Evolutionary conservation across 2,113 vertebrate genomes (phyloP).

Genomic region (Myanophis thanlyinensis): DNA sequence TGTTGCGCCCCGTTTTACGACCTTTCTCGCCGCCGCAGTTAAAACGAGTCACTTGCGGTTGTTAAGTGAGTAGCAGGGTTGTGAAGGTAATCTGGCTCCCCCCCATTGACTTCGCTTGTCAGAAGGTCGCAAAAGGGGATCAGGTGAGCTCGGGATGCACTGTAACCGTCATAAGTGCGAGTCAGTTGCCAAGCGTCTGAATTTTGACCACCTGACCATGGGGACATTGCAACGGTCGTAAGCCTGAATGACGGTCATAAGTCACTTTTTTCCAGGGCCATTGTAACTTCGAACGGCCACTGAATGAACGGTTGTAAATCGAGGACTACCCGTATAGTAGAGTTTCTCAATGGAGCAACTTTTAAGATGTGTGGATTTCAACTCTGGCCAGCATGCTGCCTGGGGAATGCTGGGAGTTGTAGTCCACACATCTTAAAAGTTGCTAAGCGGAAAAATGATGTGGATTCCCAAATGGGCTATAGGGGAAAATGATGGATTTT

Average conservation of each 20-base stretch:
- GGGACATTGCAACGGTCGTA: not conserved
- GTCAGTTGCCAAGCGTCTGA: no score
- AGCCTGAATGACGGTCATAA: not conserved
- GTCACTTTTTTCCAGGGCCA: not conserved
- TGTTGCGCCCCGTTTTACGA: not conserved
- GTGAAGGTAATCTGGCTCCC: no score
- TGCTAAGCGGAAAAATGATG: no score
- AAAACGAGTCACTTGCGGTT: not conserved
- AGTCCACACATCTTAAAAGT: no score
- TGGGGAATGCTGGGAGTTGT: no score
- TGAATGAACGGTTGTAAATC: not conserved
- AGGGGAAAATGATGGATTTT: not conserved
- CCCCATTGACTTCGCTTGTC: no score
- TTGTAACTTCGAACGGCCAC: not conserved
- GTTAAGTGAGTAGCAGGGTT: not conserved
- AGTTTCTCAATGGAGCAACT: not conserved
- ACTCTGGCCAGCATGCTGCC: no score
- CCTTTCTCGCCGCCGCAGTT: not conserved
- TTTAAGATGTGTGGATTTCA: not conserved
- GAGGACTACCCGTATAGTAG: not conserved
- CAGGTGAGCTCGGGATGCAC: no score
- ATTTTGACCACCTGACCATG: not conserved
- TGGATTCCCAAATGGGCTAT: not conserved
- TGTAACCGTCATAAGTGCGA: no score
- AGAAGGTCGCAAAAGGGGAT: not conserved